Conservation (phyloP, 2,888 invertebrate genomes). For the Coelopa pilipes region DNA sequence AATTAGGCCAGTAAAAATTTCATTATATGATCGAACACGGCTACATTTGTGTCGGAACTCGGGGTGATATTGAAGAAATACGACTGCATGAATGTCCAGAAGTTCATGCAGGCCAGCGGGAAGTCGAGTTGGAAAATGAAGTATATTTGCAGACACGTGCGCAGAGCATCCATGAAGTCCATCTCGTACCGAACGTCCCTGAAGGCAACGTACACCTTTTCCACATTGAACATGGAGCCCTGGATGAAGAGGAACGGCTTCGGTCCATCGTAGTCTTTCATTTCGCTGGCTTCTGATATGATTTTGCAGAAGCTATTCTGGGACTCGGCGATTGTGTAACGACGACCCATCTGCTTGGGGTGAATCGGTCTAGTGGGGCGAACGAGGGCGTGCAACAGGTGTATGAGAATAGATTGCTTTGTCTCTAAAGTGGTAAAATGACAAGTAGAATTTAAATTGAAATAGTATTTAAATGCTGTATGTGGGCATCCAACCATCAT, state of each 20-base stretch:
- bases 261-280: constrained; percentile 25
- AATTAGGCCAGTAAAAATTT: constrained; percentile 27
- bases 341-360: constrained; percentile 29
- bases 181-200: constrained; percentile 23
- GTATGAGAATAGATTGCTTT: constrained; percentile 25
- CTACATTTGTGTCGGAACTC: constrained; percentile 18
- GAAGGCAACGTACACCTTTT: constrained; percentile 31
- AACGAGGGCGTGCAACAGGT: constrained; percentile 23
- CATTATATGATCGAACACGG: constrained; percentile 30
- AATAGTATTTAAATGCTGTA: neutral
- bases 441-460: neutral
- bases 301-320: constrained; percentile 19
- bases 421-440: constrained; percentile 15
- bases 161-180: constrained; percentile 26
- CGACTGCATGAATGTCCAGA: constrained; percentile 28
- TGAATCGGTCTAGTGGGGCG: constrained; percentile 27
- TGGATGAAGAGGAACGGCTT: constrained; percentile 28
- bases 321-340: constrained; percentile 27
- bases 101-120: constrained; percentile 30
- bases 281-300: constrained; percentile 23
- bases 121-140: constrained; percentile 22
- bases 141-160: constrained; percentile 26
- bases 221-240: constrained; percentile 25
- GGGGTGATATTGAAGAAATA: constrained; percentile 32
- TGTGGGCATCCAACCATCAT: neutral